Evolutionary conservation across 2,888 invertebrate genomes (phyloP).

Genomic region (Melanargia galathea): DNA sequence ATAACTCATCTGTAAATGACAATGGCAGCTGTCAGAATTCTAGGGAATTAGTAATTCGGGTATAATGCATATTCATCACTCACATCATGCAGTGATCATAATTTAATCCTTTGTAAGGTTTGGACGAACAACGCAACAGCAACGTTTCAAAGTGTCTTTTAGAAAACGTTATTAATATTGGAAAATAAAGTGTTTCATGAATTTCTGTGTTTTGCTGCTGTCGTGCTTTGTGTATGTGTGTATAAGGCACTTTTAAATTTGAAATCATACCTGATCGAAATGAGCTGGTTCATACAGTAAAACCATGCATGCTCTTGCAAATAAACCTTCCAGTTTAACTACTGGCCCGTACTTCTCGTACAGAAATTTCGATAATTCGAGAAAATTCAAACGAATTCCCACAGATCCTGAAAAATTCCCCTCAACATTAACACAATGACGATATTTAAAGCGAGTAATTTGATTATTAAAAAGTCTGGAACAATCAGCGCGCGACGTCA

Average conservation of each 20-base stretch:
- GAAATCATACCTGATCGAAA: slow-evolving; percentile 54
- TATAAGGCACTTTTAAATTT: not conserved
- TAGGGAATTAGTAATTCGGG: too few species aligned
- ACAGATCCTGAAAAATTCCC: slow-evolving; percentile 54
- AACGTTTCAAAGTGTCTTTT: too few species aligned
- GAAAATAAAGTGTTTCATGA: too few species aligned
- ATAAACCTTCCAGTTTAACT: slow-evolving; percentile 63
- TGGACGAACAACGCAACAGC: too few species aligned
- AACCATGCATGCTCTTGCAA: slow-evolving; percentile 59
- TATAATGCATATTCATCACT: too few species aligned
- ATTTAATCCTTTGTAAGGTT: too few species aligned
- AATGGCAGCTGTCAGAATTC: too few species aligned
- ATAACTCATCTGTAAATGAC: too few species aligned
- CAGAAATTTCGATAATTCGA: slow-evolving; percentile 51
- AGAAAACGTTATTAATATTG: too few species aligned
- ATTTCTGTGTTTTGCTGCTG: too few species aligned
- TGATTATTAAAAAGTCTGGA: too few species aligned
- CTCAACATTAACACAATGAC: not conserved
- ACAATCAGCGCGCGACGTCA: not conserved
- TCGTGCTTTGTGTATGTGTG: not conserved
- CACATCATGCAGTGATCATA: too few species aligned
- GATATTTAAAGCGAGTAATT: not conserved
- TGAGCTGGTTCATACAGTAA: slow-evolving; percentile 65
- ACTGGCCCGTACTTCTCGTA: slow-evolving; percentile 60
- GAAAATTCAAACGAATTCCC: slow-evolving; percentile 55